Evolutionary conservation across 64 coral and sea anemone genomes (phyloP).

Genomic region (Astreopora myriophthalma): DNA sequence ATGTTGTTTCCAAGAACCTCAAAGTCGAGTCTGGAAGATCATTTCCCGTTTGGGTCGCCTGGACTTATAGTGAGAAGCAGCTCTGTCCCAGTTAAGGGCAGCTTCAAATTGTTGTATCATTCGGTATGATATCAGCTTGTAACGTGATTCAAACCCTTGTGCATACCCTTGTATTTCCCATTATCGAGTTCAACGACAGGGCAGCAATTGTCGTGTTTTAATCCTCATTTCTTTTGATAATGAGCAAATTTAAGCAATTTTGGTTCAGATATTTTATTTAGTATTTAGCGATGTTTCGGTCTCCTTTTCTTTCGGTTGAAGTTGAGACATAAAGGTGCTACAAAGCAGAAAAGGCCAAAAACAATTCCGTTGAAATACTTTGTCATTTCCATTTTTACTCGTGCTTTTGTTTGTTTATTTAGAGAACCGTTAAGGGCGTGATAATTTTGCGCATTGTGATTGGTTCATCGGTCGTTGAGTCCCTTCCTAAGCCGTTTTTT

Average conservation of each 20-base stretch:
- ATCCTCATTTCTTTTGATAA: background rate
- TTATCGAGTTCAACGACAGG: background rate
- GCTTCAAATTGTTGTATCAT: background rate
- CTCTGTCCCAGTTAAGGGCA: background rate
- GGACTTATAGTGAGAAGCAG: background rate
- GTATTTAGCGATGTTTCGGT: background rate
- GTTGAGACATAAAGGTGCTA: background rate
- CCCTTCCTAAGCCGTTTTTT: background rate
- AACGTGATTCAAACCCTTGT: background rate
- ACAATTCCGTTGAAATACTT: background rate
- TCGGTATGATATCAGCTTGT: conserved; percentile 20
- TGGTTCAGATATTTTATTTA: too few species aligned
- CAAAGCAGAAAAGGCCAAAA: background rate
- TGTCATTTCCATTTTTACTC: conserved; percentile 24
- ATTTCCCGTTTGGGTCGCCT: too few species aligned
- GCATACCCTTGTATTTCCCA: background rate
- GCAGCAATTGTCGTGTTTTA: background rate
- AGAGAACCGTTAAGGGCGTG: background rate
- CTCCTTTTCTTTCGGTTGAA: background rate
- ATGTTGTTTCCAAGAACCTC: too few species aligned
- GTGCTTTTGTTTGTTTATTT: background rate
- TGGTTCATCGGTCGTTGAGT: background rate
- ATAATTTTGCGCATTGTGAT: background rate
- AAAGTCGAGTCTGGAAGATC: too few species aligned
- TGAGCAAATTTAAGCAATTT: background rate